phyloP scores from a whole-genome alignment of 2,797 vertebrate species.

The Melanotaenia trifasciata region DNA sequence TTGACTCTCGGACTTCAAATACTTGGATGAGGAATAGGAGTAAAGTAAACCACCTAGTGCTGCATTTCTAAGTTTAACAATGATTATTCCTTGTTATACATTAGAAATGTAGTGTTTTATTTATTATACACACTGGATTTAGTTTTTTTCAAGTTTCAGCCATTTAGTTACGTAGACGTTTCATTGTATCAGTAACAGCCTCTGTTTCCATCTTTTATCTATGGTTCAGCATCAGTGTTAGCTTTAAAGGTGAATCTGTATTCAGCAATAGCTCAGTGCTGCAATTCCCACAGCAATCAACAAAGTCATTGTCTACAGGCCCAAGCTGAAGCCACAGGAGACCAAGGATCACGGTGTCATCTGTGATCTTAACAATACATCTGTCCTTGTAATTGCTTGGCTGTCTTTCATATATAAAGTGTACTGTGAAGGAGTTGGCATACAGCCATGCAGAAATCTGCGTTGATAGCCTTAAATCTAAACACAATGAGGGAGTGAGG shows the following conservation, averaged over 20 bases:
- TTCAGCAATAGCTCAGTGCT: conserved; percentile 15
- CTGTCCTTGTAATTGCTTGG: conserved; percentile 2
- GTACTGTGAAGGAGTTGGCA: background rate
- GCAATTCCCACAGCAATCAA: conserved; percentile 24
- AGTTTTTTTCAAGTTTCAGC: conserved; percentile 1
- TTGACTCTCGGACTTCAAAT: conserved; percentile 36
- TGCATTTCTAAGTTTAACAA: conserved; percentile 10
- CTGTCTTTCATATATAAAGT: conserved; percentile 8
- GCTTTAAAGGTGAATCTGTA: conserved; percentile 17
- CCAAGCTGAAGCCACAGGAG: background rate
- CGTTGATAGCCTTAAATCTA: background rate
- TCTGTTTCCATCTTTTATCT: background rate
- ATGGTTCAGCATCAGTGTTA: background rate
- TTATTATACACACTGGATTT: background rate
- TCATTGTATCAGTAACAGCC: conserved; percentile 1
- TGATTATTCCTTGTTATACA: conserved; percentile 2
- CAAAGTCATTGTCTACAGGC: conserved; percentile 9
- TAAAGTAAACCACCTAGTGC: background rate
- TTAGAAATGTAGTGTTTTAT: background rate
- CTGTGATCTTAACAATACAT: conserved; percentile 5
- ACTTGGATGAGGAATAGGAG: conserved; percentile 37
- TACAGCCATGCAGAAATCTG: background rate
- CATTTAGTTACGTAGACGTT: background rate
- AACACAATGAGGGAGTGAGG: background rate
- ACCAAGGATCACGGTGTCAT: conserved; percentile 5